Conservation (phyloP, 1,140 invertebrate genomes). For the Onthophagus taurus region DNA sequence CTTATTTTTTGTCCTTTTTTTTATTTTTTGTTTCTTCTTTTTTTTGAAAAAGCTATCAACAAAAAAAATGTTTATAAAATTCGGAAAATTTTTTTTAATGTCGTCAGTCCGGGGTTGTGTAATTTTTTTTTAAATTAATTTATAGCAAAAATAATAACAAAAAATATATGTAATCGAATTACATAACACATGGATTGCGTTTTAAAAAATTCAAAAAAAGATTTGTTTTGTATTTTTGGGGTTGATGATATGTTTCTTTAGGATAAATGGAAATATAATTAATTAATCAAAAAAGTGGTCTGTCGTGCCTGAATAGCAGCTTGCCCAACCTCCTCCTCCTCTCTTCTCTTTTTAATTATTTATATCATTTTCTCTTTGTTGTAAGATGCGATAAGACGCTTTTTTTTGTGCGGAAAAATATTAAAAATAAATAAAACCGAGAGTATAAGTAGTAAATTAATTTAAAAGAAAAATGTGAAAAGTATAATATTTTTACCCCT, state of each 20-base stretch:
- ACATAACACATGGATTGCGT: too few species aligned
- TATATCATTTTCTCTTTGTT: too few species aligned
- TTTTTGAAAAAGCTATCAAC: constrained; percentile 22
- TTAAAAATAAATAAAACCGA: background rate
- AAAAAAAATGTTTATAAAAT: too few species aligned
- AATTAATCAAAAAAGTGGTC: background rate
- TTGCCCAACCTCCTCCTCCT: constrained; percentile 6
- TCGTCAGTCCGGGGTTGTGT: constrained; percentile 30
- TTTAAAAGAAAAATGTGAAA: constrained; percentile 9
- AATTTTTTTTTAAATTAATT: constrained; percentile 21
- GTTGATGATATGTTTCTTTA: too few species aligned
- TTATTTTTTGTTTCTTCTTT: constrained; percentile 14
- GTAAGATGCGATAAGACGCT: too few species aligned
- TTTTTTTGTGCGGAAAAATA: too few species aligned
- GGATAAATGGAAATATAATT: too few species aligned
- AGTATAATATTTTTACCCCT: constrained; percentile 3
- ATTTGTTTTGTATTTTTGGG: too few species aligned
- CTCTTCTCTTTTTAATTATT: background rate
- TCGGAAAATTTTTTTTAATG: constrained; percentile 25
- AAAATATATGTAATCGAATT: too few species aligned
- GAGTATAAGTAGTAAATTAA: constrained; percentile 6
- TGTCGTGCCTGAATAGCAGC: constrained; percentile 8
- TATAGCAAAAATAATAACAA: too few species aligned
- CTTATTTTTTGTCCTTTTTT: constrained; percentile 12
- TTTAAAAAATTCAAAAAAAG: too few species aligned